Percentiles rank a stretch among this genome's conserved stretches.
phyloP scores from a whole-genome alignment of 2,797 vertebrate genomes.

The Microctenopoma lineatum region DNA sequence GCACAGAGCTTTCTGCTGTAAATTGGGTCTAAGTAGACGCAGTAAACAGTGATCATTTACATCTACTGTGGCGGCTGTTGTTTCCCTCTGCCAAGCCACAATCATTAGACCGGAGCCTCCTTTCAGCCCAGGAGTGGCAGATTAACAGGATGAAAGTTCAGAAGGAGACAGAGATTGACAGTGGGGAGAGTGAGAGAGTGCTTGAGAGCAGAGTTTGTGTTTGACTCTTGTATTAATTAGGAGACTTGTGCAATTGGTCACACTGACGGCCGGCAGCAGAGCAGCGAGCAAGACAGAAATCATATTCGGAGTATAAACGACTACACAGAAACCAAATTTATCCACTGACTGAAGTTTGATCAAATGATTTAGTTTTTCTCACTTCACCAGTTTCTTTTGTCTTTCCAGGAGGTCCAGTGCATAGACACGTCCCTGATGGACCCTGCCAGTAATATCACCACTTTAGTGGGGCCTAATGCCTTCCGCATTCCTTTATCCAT shows the following conservation, averaged over 20 bases:
- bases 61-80: slow-evolving; percentile 69
- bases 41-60: slow-evolving; percentile 74
- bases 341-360: neutral
- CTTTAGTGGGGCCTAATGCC: slow-evolving; percentile 91
- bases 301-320: neutral
- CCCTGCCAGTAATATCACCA: slow-evolving; percentile 90
- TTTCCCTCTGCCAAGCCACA: slow-evolving; percentile 70
- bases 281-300: neutral
- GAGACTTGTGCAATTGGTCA: slow-evolving; percentile 45
- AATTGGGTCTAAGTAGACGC: slow-evolving; percentile 68
- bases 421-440: slow-evolving; percentile 92
- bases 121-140: slow-evolving; percentile 67
- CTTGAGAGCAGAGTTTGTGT: slow-evolving; percentile 42
- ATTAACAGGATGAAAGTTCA: slow-evolving; percentile 66
- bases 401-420: slow-evolving; percentile 89
- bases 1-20: slow-evolving; percentile 60
- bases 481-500: slow-evolving; percentile 97
- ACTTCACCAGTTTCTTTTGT: slow-evolving; percentile 23
- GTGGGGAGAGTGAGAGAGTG: slow-evolving; percentile 9
- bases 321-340: neutral
- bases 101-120: slow-evolving; percentile 67
- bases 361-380: neutral
- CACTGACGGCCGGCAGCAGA: slow-evolving; percentile 5
- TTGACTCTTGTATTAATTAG: slow-evolving; percentile 58
- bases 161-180: slow-evolving; percentile 59